Conservation (phyloP, 2,797 vertebrate genomes). For the Sebastes flavidus region DNA sequence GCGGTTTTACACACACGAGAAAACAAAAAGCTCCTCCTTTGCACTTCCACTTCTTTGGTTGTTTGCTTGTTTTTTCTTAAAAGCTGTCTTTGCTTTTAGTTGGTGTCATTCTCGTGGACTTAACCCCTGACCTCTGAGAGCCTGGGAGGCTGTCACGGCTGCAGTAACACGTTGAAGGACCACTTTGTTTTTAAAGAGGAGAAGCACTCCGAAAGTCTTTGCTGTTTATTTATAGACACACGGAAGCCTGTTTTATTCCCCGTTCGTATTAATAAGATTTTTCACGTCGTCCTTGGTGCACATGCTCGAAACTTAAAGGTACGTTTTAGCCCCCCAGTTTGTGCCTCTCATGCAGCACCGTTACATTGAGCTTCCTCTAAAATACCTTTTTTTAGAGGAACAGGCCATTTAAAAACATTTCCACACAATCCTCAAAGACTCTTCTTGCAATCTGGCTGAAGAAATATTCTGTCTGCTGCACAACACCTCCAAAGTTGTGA, state of each 20-base stretch:
- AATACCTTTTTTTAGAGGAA: not conserved
- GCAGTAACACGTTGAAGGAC: not conserved
- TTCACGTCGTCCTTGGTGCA: not conserved
- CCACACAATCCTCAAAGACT: not conserved
- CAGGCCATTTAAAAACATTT: not conserved
- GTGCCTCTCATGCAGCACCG: not conserved
- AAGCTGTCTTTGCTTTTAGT: slow-evolving; percentile 13
- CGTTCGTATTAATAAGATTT: not conserved
- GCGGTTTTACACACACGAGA: slow-evolving; percentile 34
- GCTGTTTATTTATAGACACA: not conserved
- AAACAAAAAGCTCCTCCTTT: slow-evolving; percentile 29
- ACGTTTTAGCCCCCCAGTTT: not conserved
- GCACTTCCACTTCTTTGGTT: slow-evolving; percentile 39
- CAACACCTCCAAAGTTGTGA: not conserved
- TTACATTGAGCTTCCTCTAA: not conserved
- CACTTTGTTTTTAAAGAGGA: not conserved
- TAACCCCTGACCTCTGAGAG: not conserved
- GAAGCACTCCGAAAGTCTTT: not conserved
- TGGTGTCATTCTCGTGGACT: slow-evolving; percentile 7
- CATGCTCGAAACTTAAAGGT: not conserved
- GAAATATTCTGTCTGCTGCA: too few relatives aligned
- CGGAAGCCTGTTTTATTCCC: not conserved
- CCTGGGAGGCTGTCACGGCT: not conserved
- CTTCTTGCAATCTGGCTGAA: too few relatives aligned
- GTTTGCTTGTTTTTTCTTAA: slow-evolving; percentile 26